These are phyloP conservation scores for Stegophylla sp. DNA, from an alignment of 2,888 invertebrate genomes.

Conservation along the genomic window DNA sequence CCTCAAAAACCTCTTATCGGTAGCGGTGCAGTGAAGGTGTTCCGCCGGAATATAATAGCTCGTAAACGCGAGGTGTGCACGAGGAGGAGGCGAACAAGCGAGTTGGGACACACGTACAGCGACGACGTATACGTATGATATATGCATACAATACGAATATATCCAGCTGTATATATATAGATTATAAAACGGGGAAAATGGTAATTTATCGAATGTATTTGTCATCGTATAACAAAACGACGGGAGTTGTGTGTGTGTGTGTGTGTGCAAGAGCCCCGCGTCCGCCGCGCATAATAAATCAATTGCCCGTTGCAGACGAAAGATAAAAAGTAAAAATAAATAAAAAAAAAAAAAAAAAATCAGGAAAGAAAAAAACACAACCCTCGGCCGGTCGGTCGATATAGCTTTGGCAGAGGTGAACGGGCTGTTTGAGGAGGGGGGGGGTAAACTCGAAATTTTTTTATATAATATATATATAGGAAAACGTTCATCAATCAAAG, in stretches of 20 bases:
- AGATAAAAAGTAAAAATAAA: conserved; percentile 36
- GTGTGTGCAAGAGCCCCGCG: too few species aligned
- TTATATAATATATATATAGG: background rate
- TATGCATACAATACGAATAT: background rate
- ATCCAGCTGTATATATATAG: background rate
- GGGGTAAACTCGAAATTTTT: conserved; percentile 4
- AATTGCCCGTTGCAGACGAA: conserved; percentile 47
- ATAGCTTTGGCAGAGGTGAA: background rate
- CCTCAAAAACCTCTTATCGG: background rate
- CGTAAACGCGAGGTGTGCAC: background rate
- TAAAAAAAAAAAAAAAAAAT: conserved; percentile 13
- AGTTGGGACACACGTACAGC: background rate
- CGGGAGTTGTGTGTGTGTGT: background rate
- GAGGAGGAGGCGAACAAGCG: background rate
- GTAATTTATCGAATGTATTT: conserved; percentile 30
- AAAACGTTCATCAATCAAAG: conserved; percentile 51
- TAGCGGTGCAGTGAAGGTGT: background rate
- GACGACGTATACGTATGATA: background rate
- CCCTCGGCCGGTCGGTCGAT: conserved; percentile 27
- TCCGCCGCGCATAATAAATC: conserved; percentile 45
- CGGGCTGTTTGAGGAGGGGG: background rate
- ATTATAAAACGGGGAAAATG: conserved; percentile 27
- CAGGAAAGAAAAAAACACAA: background rate
- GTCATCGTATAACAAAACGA: conserved; percentile 33
- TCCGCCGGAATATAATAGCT: too few species aligned